These are phyloP conservation scores for Zygothrica quintamaculata DNA, from an alignment of 2,888 invertebrate species.

Conservation along the genomic window DNA sequence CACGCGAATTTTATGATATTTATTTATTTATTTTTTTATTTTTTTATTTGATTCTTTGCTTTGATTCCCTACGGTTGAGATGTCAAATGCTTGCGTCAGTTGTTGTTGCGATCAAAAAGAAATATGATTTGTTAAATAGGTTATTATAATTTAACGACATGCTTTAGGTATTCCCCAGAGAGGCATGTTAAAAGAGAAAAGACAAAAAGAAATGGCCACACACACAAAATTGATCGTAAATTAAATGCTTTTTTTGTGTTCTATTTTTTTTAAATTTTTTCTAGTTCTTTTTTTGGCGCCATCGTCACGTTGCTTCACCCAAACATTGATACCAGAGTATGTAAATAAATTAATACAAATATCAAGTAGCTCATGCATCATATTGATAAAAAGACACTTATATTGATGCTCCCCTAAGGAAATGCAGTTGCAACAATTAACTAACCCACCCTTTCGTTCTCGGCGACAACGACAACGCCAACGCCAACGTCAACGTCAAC, in stretches of 20 bases:
- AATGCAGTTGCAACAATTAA: slow-evolving; percentile 44
- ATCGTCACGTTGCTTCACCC: background rate
- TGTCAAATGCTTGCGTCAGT: slow-evolving; percentile 66
- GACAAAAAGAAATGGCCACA: slow-evolving; percentile 40
- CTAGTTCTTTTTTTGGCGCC: slow-evolving; percentile 28
- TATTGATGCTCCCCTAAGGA: slow-evolving; percentile 30
- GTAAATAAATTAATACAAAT: slow-evolving; percentile 70
- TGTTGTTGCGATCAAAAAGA: slow-evolving; percentile 56
- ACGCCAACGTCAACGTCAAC: background rate
- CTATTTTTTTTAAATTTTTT: slow-evolving; percentile 17
- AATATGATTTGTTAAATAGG: slow-evolving; percentile 73
- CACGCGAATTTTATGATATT: slow-evolving; percentile 54
- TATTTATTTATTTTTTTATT: too few species aligned
- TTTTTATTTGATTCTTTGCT: slow-evolving; percentile 9
- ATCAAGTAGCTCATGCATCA: slow-evolving; percentile 58
- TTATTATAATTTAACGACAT: slow-evolving; percentile 71
- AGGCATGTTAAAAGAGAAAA: slow-evolving; percentile 8
- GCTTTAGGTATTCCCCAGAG: slow-evolving; percentile 64
- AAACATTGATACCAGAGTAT: slow-evolving; percentile 35
- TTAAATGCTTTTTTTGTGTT: slow-evolving; percentile 24
- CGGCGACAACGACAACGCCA: slow-evolving; percentile 1
- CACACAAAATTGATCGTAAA: slow-evolving; percentile 56
- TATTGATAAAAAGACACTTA: slow-evolving; percentile 56
- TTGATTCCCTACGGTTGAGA: slow-evolving; percentile 25
- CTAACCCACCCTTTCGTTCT: slow-evolving; percentile 25